Percentiles rank a stretch among this genome's conserved stretches.
These are phyloP conservation scores for Lophotis ruficrista DNA, from an alignment of 2,113 vertebrate species.

Conservation along the genomic window DNA sequence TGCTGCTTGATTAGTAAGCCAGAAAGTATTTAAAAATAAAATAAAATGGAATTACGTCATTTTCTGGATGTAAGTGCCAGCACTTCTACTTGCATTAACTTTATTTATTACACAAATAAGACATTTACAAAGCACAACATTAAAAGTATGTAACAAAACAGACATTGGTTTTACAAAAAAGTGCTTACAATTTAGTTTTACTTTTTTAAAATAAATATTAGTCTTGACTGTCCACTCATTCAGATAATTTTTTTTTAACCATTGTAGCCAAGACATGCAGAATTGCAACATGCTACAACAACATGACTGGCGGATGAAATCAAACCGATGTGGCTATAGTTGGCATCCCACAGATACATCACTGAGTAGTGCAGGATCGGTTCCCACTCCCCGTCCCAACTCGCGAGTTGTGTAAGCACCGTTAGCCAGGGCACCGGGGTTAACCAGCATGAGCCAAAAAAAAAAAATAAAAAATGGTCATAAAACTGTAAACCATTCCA, in stretches of 20 bases:
- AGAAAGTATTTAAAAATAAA: constrained; percentile 71
- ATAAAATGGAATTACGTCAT: constrained; percentile 72
- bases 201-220: constrained; percentile 98
- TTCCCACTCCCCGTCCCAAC: constrained; percentile 28
- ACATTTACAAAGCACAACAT: constrained; percentile 93
- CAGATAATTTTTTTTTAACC: constrained; percentile 82
- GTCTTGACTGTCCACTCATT: constrained; percentile 80
- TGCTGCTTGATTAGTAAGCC: constrained; percentile 51
- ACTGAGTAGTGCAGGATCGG: constrained; percentile 14
- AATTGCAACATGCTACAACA: constrained; percentile 84
- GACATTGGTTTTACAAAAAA: constrained; percentile 91
- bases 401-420: constrained; percentile 58
- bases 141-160: constrained; percentile 93
- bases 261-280: constrained; percentile 84
- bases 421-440: constrained; percentile 3
- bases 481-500: constrained; percentile 2
- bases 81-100: constrained; percentile 83
- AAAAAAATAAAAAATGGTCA: neutral
- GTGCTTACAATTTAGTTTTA: constrained; percentile 92
- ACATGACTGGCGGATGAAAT: constrained; percentile 71
- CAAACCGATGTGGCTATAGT: constrained; percentile 68
- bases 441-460: constrained; percentile 24
- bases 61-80: constrained; percentile 80
- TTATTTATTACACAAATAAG: constrained; percentile 96
- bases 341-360: constrained; percentile 45